Conservation (phyloP, 2,113 vertebrate genomes). For the Anarhynchus alexandrinus region DNA sequence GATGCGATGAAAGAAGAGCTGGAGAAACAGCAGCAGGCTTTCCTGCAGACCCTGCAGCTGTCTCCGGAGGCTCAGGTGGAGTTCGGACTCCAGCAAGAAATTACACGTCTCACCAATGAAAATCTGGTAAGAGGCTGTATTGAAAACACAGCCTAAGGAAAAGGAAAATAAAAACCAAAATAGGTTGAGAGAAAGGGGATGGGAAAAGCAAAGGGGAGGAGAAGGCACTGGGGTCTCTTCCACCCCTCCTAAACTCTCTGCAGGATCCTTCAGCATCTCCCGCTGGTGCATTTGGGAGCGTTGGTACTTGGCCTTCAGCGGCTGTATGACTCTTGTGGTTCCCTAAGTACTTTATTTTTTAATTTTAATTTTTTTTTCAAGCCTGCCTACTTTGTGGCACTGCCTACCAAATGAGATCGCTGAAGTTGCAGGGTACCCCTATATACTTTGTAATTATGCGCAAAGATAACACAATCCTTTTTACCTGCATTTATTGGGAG, state of each 20-base stretch:
- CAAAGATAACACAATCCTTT: background rate
- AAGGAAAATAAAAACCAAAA: background rate
- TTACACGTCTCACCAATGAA: conserved; percentile 90
- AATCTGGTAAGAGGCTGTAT: conserved; percentile 83
- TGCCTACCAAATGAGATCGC: background rate
- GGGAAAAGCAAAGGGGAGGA: background rate
- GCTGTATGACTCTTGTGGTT: background rate
- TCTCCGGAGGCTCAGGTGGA: conserved; percentile 88
- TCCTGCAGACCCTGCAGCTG: conserved; percentile 81
- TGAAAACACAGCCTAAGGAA: background rate
- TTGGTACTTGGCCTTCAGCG: background rate
- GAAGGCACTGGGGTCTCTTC: background rate
- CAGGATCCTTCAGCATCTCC: background rate
- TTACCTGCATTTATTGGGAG: background rate
- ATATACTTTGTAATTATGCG: background rate
- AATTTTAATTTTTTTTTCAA: background rate
- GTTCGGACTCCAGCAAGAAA: conserved; percentile 89
- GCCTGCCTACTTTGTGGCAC: background rate
- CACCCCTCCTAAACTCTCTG: background rate
- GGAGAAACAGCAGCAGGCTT: conserved; percentile 87
- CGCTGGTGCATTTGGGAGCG: background rate
- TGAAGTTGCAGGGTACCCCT: background rate
- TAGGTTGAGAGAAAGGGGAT: background rate
- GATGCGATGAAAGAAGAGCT: conserved; percentile 80
- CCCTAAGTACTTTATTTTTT: background rate